Base-by-base conservation (phyloP, 2,888 invertebrate genomes). In the Xestobium rufovillosum region DNA sequence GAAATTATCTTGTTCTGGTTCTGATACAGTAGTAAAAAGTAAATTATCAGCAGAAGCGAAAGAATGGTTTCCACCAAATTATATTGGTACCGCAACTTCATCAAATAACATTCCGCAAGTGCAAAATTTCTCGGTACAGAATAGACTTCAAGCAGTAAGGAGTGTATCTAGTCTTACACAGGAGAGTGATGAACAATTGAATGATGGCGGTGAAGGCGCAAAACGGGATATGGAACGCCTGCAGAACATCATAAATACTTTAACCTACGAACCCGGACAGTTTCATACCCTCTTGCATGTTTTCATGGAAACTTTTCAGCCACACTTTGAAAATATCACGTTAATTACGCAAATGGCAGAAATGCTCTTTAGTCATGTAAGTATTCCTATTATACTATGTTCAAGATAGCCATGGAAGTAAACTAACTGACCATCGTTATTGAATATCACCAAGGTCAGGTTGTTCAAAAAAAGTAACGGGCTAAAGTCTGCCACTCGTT, bases 221-320 rank as follows among this genome's bases (percentile, higher is more conserved):
- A 59, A 56, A 2, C 55, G 66, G 37, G 72, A 71, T 30, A 51
- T 73, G 40, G 62, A 65, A 35, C 78, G 81, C 63, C 65, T 85
- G 56, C 73, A 76, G 59, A 76, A 76, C 41, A 77, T 83, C 35
- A 81, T 86, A 68, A 73, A 76, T 55, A 78, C 80, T 59, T 71
- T 86, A 55, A 84, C 82, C 52, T 75, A 78, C 59, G 82, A 82
- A 71, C 86, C 86, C 31, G 86, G 84, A 49, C 78, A 80, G 58
- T 86, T 83, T 57, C 80, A 83, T 59, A 71, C 75, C 50, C 67
- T 83, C 41, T 75, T 83, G 38, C 78, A 78, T 30, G 73, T 78
- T 36, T 71, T 85, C 53, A 73, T 81, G 53, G 79, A 79, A 56
- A 76, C 77, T 3, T 76, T 85, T 55, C 74, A 72, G 38, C 73